phyloP scores from a whole-genome alignment of 2,797 vertebrate species.

The Peromyscus aztecus region DNA sequence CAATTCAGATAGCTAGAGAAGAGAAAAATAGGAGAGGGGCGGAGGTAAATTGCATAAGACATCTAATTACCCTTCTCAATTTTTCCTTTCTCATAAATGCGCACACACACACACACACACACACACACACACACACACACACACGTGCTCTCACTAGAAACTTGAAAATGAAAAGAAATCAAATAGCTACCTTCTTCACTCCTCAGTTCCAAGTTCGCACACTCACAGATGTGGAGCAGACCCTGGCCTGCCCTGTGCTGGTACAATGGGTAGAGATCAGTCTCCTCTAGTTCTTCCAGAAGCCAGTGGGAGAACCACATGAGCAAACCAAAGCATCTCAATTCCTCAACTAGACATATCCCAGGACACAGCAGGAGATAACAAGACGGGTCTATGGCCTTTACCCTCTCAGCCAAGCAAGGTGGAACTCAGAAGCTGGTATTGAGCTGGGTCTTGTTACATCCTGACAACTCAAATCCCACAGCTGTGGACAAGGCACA shows the following conservation, averaged over 20 bases:
- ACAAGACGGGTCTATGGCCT: not conserved
- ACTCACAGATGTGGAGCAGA: fast-evolving
- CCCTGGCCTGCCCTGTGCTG: fast-evolving
- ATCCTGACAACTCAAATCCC: fast-evolving
- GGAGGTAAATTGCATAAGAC: constrained; percentile 80
- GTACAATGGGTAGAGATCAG: fast-evolving
- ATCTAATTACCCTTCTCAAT: constrained; percentile 80
- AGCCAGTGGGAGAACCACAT: too few species aligned
- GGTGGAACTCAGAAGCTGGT: not conserved
- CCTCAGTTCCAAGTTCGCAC: fast-evolving
- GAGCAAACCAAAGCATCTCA: not conserved
- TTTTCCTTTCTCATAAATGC: not conserved
- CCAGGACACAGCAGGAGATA: not conserved
- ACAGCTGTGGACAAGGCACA: fast-evolving
- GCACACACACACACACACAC: not conserved
- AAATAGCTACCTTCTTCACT: fast-evolving
- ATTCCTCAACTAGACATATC: not conserved
- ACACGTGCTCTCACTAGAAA: not conserved
- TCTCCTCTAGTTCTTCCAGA: too few species aligned
- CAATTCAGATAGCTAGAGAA: constrained; percentile 78
- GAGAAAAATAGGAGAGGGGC: constrained; percentile 72
- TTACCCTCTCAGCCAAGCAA: not conserved
- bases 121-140: not conserved
- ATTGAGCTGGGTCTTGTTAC: too few species aligned
- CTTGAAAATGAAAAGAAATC: not conserved